Conservation (phyloP, 1,140 invertebrate genomes). For the Cotesia typhae region DNA sequence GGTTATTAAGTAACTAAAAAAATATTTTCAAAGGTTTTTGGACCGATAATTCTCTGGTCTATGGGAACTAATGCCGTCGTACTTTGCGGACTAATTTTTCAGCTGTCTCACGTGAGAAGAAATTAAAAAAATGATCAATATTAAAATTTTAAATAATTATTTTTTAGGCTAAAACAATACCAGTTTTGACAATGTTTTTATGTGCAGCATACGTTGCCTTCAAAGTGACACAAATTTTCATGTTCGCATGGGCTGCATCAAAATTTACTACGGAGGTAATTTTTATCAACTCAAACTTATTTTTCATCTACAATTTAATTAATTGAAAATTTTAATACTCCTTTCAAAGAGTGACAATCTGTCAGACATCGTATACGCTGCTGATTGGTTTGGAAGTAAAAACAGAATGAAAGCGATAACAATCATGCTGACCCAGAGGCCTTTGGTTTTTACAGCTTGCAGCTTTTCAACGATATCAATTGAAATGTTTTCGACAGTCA, state of each 20-base stretch:
- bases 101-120: slow-evolving; percentile 22
- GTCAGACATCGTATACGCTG: slow-evolving; percentile 18
- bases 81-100: slow-evolving; percentile 25
- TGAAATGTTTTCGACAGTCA: slow-evolving; percentile 43
- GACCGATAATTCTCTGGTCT: slow-evolving; percentile 20
- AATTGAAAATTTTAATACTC: no score
- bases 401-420: slow-evolving; percentile 30
- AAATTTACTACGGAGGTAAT: slow-evolving; percentile 15
- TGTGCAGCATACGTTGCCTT: not conserved
- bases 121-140: not conserved
- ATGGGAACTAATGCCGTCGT: slow-evolving; percentile 20
- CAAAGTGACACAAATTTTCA: slow-evolving; percentile 21
- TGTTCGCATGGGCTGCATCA: slow-evolving; percentile 18
- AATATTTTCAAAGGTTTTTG: not conserved
- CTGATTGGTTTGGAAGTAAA: slow-evolving; percentile 36
- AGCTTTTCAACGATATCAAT: slow-evolving; percentile 40
- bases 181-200: not conserved
- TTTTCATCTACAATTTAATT: no score
- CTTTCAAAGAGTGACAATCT: slow-evolving; percentile 29
- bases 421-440: slow-evolving; percentile 42
- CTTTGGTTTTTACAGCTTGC: slow-evolving; percentile 38
- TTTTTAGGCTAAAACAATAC: not conserved
- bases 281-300: not conserved
- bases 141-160: not conserved
- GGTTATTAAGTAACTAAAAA: no score